Conservation (phyloP, 2,888 invertebrate species). For the Clanis bilineata region DNA sequence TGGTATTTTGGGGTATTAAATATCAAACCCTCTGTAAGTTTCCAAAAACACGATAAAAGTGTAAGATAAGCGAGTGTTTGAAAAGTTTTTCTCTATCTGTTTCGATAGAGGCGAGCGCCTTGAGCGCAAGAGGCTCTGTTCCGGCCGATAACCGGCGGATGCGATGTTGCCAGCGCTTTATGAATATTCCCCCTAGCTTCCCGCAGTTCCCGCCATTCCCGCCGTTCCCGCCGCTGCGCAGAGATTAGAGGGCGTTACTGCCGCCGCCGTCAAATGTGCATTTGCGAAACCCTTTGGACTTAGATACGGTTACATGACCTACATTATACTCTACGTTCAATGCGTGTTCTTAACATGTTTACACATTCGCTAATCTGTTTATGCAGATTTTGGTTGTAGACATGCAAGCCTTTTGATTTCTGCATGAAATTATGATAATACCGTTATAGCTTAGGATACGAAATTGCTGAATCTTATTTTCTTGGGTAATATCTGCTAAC, state of each 20-base stretch:
- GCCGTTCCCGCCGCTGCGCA: slow-evolving; percentile 31
- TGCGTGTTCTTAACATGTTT: neutral
- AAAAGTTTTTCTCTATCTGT: slow-evolving; percentile 18
- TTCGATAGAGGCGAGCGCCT: slow-evolving; percentile 25
- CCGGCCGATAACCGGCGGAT: slow-evolving; percentile 57
- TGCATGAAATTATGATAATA: too few species aligned
- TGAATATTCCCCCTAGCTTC: slow-evolving; percentile 57
- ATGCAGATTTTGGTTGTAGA: too few species aligned
- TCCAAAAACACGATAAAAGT: slow-evolving; percentile 3
- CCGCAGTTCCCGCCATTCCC: too few species aligned
- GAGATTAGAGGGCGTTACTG: slow-evolving; percentile 52
- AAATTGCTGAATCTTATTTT: too few species aligned
- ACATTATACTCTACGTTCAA: neutral
- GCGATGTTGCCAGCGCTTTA: slow-evolving; percentile 42
- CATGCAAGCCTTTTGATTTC: too few species aligned
- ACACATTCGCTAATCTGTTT: neutral
- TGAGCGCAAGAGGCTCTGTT: slow-evolving; percentile 36
- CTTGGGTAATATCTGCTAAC: too few species aligned
- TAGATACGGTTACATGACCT: slow-evolving; percentile 8
- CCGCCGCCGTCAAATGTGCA: slow-evolving; percentile 25
- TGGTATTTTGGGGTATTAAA: neutral
- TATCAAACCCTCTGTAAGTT: neutral
- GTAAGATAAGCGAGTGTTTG: slow-evolving; percentile 6
- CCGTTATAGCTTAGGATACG: too few species aligned
- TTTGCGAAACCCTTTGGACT: slow-evolving; percentile 15